A percentile compares a stretch with the other conserved stretches of the same genome.
Evolutionary conservation across 2,888 invertebrate species (phyloP).

Genomic region (Serrognathus titanus): DNA sequence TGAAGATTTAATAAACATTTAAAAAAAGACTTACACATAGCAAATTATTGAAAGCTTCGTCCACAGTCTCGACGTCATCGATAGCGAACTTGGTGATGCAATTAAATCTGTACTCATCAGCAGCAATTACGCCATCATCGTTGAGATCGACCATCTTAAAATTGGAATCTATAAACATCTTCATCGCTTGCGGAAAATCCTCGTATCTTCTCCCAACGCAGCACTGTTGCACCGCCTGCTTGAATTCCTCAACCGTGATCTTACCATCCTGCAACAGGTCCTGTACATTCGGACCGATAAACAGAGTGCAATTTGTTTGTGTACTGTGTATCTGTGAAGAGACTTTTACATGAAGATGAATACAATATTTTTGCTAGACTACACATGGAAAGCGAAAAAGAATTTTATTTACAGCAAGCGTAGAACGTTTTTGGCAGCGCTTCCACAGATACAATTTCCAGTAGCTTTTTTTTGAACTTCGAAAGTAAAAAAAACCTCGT

Average conservation of each 20-base stretch:
- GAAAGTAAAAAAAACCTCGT: no score
- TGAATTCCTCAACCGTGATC: conserved; percentile 78
- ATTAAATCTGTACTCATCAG: conserved; percentile 80
- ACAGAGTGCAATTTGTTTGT: not conserved
- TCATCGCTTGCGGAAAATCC: conserved; percentile 83
- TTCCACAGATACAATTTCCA: no score
- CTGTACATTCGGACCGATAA: conserved; percentile 27
- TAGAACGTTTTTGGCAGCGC: no score
- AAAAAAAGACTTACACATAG: conserved; percentile 57
- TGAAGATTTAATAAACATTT: no score
- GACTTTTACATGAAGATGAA: no score
- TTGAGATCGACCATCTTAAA: conserved; percentile 79
- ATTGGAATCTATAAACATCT: conserved; percentile 80
- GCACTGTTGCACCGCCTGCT: conserved; percentile 74
- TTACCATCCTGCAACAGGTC: conserved; percentile 68
- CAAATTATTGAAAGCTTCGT: conserved; percentile 73
- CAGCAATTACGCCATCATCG: conserved; percentile 72
- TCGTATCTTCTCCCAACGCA: conserved; percentile 74
- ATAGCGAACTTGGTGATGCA: conserved; percentile 78
- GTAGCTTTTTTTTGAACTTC: no score
- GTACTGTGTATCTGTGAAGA: conserved; percentile 1
- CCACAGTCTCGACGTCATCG: conserved; percentile 70
- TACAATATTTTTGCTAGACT: not conserved
- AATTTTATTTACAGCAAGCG: not conserved
- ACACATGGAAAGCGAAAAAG: not conserved